Percentiles rank a stretch among this genome's conserved stretches.
These are phyloP conservation scores for Aricia agestis DNA, from an alignment of 1,140 invertebrate species.

Conservation along the genomic window DNA sequence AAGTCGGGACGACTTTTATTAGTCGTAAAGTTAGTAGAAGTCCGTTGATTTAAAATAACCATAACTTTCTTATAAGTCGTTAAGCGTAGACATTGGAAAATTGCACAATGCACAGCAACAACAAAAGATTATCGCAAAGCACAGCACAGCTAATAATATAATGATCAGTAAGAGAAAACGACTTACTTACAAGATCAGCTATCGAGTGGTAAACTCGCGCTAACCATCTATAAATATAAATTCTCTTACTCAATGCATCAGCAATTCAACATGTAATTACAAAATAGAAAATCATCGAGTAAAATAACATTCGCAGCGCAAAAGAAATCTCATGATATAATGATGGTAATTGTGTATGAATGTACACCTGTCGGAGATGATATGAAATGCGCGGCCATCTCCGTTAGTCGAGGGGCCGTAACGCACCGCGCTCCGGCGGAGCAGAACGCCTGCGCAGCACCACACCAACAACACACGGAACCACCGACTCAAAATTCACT, in stretches of 20 bases:
- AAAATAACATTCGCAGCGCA: conserved; percentile 1
- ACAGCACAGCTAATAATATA: neutral
- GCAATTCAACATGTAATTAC: neutral
- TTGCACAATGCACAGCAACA: neutral
- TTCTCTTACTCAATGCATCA: neutral
- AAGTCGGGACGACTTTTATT: neutral
- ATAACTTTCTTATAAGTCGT: neutral
- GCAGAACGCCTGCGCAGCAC: conserved; percentile 50
- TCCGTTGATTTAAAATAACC: neutral
- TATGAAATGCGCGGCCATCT: conserved; percentile 26
- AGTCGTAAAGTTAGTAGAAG: neutral
- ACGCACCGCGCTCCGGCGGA: conserved; percentile 58
- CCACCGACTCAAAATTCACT: conserved; percentile 40
- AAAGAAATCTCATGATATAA: neutral
- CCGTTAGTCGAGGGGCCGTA: conserved; percentile 55
- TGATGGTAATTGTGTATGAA: conserved; percentile 5
- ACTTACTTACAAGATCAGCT: neutral
- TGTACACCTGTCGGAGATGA: neutral
- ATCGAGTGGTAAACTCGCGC: too few relatives aligned
- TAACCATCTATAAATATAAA: neutral
- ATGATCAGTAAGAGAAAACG: neutral
- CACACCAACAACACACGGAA: conserved; percentile 19
- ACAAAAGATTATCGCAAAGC: neutral
- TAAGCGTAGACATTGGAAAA: neutral
- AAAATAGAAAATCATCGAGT: neutral